A percentile compares a stretch with the other conserved stretches of the same genome.
phyloP scores from a whole-genome alignment of 2,888 invertebrate species.

The Meghimatium bilineatum region DNA sequence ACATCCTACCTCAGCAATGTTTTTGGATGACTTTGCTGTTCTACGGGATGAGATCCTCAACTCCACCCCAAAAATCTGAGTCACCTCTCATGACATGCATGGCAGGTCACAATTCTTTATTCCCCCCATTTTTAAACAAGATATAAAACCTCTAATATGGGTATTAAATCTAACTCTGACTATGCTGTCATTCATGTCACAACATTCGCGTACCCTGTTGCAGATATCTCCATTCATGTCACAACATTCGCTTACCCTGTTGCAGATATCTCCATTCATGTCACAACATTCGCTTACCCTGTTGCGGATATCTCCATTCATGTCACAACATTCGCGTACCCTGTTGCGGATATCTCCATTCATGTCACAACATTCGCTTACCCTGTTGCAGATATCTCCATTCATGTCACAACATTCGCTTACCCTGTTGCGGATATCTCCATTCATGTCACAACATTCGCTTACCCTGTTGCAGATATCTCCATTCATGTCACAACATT shows the following conservation, averaged over 20 bases:
- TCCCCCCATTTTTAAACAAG: neutral
- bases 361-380: constrained; percentile 82
- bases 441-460: constrained; percentile 84
- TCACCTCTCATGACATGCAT: too few relatives aligned
- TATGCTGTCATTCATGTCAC: too few relatives aligned
- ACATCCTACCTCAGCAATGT: too few relatives aligned
- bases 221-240: constrained; percentile 84
- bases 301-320: constrained; percentile 81
- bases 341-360: constrained; percentile 79
- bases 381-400: constrained; percentile 75
- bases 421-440: constrained; percentile 75
- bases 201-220: constrained; percentile 62
- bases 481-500: too few relatives aligned
- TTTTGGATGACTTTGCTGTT: too few relatives aligned
- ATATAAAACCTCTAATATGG: too few relatives aligned
- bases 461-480: constrained; percentile 74
- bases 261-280: constrained; percentile 82
- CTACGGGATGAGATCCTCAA: too few relatives aligned
- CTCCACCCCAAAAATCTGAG: too few relatives aligned
- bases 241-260: constrained; percentile 63
- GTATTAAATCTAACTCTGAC: too few relatives aligned
- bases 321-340: constrained; percentile 80
- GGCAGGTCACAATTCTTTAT: neutral
- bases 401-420: constrained; percentile 84
- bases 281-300: constrained; percentile 79